Conservation (phyloP, 2,797 vertebrate species). For the Hipposideros larvatus region DNA sequence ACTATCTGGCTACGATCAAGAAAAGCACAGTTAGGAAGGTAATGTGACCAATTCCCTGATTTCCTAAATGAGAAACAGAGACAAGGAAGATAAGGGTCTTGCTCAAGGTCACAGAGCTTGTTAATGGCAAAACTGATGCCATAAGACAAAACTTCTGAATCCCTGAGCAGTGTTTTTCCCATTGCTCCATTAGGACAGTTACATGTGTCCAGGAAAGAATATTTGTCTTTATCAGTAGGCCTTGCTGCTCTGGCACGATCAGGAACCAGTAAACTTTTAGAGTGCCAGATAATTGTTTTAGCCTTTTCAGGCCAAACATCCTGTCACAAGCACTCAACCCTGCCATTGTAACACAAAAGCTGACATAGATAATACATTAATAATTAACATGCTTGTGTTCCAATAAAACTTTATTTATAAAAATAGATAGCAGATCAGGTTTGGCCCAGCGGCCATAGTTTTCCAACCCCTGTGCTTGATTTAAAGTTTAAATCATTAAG, state of each 20-base stretch:
- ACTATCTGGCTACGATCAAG: neutral
- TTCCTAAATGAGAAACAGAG: neutral
- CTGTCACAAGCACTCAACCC: neutral
- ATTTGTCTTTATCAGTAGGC: neutral
- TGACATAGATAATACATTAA: neutral
- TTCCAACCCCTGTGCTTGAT: neutral
- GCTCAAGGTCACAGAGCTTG: neutral
- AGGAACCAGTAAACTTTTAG: neutral
- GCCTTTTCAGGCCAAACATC: neutral
- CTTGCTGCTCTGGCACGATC: neutral
- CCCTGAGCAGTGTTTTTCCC: neutral
- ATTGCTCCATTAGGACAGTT: neutral
- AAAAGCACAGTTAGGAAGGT: neutral
- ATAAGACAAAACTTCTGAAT: neutral
- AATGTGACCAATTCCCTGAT: neutral
- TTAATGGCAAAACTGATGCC: neutral
- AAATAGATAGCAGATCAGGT: neutral
- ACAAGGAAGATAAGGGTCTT: slow-evolving; percentile 11
- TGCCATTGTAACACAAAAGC: neutral
- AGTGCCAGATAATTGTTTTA: neutral
- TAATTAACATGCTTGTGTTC: neutral
- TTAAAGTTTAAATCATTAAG: neutral
- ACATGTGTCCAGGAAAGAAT: neutral
- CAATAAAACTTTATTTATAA: slow-evolving; percentile 36
- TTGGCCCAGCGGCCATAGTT: neutral